phyloP scores from a whole-genome alignment of 2,888 invertebrate species.

The Phyto melanocephala region DNA sequence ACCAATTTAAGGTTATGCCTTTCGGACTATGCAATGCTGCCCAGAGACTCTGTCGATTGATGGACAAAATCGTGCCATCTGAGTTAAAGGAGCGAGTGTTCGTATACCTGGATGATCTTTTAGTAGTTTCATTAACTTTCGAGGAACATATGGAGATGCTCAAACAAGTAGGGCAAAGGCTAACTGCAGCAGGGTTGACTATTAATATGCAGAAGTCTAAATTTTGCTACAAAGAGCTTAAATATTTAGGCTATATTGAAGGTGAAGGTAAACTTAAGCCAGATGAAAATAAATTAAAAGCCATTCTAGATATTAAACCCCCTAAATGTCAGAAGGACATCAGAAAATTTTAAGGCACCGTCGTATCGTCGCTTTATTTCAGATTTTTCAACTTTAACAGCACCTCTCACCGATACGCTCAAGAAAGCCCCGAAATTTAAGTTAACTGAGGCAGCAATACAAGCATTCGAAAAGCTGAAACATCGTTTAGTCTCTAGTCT shows the following conservation, averaged over 20 bases:
- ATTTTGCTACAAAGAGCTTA: constrained; percentile 13
- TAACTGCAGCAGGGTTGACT: neutral
- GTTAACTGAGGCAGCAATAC: neutral
- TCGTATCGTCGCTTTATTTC: constrained; percentile 10
- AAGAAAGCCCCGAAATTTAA: neutral
- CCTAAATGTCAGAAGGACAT: neutral
- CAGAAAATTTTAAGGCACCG: neutral
- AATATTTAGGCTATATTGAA: constrained; percentile 17
- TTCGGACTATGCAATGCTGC: too few species aligned
- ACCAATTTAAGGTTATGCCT: too few species aligned
- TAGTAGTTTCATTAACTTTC: too few species aligned
- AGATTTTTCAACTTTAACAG: constrained; percentile 3
- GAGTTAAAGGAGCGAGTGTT: too few species aligned
- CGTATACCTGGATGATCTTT: too few species aligned
- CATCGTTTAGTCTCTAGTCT: neutral
- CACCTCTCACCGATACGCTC: constrained; percentile 6
- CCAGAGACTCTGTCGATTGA: too few species aligned
- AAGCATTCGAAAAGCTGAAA: neutral
- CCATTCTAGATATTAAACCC: too few species aligned
- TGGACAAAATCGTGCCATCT: too few species aligned
- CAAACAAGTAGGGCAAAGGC: neutral
- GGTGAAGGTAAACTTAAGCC: constrained; percentile 12
- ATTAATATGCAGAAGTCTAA: constrained; percentile 37
- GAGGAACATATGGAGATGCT: neutral
- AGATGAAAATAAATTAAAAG: neutral